A percentile compares a stretch with the other conserved stretches of the same genome.
Evolutionary conservation across 2,888 invertebrate genomes (phyloP).

Genomic region (Thereva nobilitata): DNA sequence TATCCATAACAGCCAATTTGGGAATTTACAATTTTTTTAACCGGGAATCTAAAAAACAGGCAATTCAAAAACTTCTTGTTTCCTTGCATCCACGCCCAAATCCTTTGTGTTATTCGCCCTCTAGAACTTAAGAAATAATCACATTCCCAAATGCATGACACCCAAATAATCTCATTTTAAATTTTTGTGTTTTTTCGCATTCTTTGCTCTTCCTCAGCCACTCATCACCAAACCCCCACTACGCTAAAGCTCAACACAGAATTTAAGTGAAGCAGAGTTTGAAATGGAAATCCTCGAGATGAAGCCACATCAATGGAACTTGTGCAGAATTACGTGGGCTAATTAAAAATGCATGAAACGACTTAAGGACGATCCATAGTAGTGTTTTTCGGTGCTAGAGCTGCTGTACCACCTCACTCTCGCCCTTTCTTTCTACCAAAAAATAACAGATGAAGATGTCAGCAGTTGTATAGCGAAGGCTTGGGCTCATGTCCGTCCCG

Average conservation of each 20-base stretch:
- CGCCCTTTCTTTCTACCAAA: too few relatives aligned
- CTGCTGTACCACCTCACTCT: too few relatives aligned
- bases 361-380: slow-evolving; percentile 35
- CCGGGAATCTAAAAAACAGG: too few relatives aligned
- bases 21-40: too few relatives aligned
- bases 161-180: background rate
- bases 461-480: too few relatives aligned
- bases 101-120: too few relatives aligned
- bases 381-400: slow-evolving; percentile 12
- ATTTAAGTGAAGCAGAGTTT: slow-evolving; percentile 9
- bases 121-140: too few relatives aligned
- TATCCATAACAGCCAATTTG: too few relatives aligned
- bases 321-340: slow-evolving; percentile 38
- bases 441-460: too few relatives aligned
- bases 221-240: background rate
- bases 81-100: too few relatives aligned
- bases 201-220: background rate
- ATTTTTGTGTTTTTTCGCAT: slow-evolving; percentile 3
- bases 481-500: slow-evolving; percentile 15
- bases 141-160: too few relatives aligned
- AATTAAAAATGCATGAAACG: slow-evolving; percentile 42
- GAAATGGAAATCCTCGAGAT: slow-evolving; percentile 37
- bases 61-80: too few relatives aligned
- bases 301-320: slow-evolving; percentile 38
- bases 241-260: background rate